Conservation (phyloP, 2,888 invertebrate species). For the Myopa tessellatipennis region DNA sequence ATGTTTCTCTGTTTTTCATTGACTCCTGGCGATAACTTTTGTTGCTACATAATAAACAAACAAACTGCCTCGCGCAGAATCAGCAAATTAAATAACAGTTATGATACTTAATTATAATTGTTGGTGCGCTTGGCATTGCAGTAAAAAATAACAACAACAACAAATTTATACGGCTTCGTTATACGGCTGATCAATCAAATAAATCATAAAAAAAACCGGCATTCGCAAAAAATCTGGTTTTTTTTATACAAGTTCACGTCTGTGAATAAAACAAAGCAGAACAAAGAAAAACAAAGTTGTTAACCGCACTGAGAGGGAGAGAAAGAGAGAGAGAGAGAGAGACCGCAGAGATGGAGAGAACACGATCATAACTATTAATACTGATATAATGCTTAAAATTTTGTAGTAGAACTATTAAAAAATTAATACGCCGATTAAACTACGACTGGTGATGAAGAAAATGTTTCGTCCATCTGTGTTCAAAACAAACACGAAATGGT, state of each 20-base stretch:
- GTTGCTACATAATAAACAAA: slow-evolving; percentile 3
- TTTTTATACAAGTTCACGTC: slow-evolving; percentile 5
- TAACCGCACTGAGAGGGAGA: not conserved
- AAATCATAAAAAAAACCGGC: slow-evolving; percentile 19
- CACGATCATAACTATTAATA: not conserved
- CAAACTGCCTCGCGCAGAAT: not conserved
- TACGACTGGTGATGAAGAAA: no score
- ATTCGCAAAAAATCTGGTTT: slow-evolving; percentile 11
- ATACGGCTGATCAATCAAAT: not conserved
- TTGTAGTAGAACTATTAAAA: not conserved
- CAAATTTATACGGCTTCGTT: not conserved
- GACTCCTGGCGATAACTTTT: not conserved
- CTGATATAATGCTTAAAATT: not conserved
- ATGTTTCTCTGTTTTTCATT: not conserved
- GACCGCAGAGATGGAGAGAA: not conserved
- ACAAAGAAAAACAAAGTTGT: not conserved
- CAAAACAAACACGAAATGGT: no score
- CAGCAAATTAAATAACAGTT: slow-evolving; percentile 35
- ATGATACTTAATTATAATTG: slow-evolving; percentile 6
- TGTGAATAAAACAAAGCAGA: not conserved
- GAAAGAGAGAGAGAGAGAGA: no score
- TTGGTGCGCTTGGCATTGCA: not conserved
- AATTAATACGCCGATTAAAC: no score
- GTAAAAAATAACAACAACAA: not conserved
- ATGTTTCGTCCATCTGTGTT: no score